Evolutionary conservation across 2,888 invertebrate genomes (phyloP), one percentile per base, ranked within the genome.

Genomic region (Philopedon plagiatum): DNA sequence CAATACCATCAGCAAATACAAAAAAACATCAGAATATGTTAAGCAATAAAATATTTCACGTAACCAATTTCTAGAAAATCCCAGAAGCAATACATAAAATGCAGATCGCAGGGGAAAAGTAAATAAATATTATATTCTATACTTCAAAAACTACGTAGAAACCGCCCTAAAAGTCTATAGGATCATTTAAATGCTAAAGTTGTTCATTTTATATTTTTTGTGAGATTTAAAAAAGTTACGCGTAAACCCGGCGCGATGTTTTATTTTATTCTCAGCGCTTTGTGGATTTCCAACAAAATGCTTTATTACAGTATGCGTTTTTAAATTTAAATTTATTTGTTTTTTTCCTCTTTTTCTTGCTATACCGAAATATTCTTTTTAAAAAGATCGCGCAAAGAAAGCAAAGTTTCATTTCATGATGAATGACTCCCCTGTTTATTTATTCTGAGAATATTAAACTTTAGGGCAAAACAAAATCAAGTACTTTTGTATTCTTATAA

Each of bases 131-230:
- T 65, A 57, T 26, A 57, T 39, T 57, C 44, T 39, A 44, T 44
- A 44, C 37, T 63, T 54, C 26, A 54, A 29, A 18, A 29, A 29
- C 51, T 54, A 54, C 51, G 51, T 54, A 54, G 49, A 63, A 21
- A 29, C 63, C 49, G 26, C 19, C 23, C 49, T 15, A 65, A 57
- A 65, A 65, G 26, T 65, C 41, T 65, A 65, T 65, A 21, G 18
- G 65, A 65, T 65, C 65, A 65, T 65, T 65, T 65, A 65, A 65
- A 65, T 65, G 41, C 39, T 51, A 37, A 62, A 7, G 54, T 32
- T 44, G 51, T 64, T 64, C 54, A 39, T 54, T 64, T 64, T 64
- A 54, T 64, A 23, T 54, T 54, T 51, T 37, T 61, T 23, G 26
- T 21, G 63, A 54, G 37, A 64, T 51, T 37, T 64, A 37, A 64